phyloP scores from a whole-genome alignment of 2,797 vertebrate genomes.

The Aulostomus chinensis region DNA sequence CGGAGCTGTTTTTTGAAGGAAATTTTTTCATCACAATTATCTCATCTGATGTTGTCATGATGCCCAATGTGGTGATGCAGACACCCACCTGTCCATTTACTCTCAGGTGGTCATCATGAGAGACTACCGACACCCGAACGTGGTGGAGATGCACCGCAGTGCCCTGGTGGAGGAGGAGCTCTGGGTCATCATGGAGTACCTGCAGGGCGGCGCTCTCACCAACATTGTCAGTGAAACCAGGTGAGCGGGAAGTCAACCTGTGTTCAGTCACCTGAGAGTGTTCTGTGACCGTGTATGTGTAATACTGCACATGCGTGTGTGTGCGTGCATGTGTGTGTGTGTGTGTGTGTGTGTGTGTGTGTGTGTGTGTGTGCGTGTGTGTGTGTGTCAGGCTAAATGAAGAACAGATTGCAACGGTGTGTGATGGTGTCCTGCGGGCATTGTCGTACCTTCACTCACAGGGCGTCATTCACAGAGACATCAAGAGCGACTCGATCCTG shows the following conservation, averaged over 20 bases:
- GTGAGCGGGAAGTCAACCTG: too few species aligned
- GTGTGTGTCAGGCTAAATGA: constrained; percentile 87
- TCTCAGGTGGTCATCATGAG: constrained; percentile 99
- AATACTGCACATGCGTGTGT: too few species aligned
- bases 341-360: too few species aligned
- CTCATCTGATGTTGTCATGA: too few species aligned
- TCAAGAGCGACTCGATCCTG: constrained; percentile 98
- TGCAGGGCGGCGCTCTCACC: constrained; percentile 97
- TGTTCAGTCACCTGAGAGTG: too few species aligned
- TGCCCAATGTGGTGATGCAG: too few species aligned
- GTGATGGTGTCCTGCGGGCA: constrained; percentile 95
- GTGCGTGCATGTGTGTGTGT: too few species aligned
- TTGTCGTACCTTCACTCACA: constrained; percentile 96
- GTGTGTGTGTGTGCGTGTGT: too few species aligned
- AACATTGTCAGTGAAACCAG: constrained; percentile 98
- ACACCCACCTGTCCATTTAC: too few species aligned
- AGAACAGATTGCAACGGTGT: constrained; percentile 98
- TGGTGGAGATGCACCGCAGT: constrained; percentile 99
- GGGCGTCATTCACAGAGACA: constrained; percentile 98
- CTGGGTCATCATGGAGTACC: constrained; percentile 99
- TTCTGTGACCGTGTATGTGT: too few species aligned
- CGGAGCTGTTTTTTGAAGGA: too few species aligned
- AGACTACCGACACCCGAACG: constrained; percentile 96
- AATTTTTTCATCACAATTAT: too few species aligned
- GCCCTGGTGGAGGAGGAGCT: constrained; percentile 97